Conservation (phyloP, 2,113 vertebrate species). For the Trematomus loennbergii region DNA sequence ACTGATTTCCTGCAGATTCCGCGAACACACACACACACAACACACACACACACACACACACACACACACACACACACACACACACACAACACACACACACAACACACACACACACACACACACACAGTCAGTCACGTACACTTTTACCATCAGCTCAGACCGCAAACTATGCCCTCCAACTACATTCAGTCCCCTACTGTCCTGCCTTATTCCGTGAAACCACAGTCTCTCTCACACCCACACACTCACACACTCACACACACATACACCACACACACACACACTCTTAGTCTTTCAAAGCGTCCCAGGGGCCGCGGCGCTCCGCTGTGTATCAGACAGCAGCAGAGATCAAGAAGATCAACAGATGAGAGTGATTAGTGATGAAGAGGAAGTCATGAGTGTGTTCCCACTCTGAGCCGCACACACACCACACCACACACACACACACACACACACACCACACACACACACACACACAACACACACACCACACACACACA, state of each 20-base stretch:
- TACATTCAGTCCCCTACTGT: no score
- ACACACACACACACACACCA: no score
- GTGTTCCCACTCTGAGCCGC: slow-evolving; percentile 69
- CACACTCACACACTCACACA: slow-evolving; percentile 18
- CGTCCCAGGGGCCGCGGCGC: slow-evolving; percentile 31
- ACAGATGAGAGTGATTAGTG: slow-evolving; percentile 95
- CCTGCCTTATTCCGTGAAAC: slow-evolving; percentile 7
- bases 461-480: no score
- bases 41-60: no score
- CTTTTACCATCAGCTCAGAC: no score
- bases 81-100: no score
- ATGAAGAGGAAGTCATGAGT: slow-evolving; percentile 94
- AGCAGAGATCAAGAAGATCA: slow-evolving; percentile 79
- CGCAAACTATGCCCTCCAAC: no score
- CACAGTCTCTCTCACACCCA: background rate
- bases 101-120: no score
- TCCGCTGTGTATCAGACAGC: slow-evolving; percentile 78
- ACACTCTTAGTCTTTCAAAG: slow-evolving; percentile 12
- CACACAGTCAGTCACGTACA: no score
- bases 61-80: no score
- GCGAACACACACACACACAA: slow-evolving; percentile 28
- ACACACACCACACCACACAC: no score
- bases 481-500: no score
- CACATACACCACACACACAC: slow-evolving; percentile 18
- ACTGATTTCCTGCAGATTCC: background rate